Conservation (phyloP, 2,888 invertebrate genomes). For the Dioctria linearis region DNA sequence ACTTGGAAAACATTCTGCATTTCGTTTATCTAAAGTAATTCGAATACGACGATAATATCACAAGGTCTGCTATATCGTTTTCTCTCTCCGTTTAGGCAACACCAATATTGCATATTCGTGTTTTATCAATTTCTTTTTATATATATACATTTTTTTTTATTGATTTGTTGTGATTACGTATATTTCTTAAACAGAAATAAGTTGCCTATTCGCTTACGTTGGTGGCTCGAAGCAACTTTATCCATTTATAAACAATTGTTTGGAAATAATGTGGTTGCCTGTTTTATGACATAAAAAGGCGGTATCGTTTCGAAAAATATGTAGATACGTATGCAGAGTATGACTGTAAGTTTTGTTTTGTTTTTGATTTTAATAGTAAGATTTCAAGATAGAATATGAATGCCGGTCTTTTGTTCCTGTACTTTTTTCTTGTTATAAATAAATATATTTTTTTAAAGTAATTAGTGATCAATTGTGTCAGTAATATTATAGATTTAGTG, state of each 20-base stretch:
- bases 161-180: slow-evolving; percentile 47
- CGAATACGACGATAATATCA: neutral
- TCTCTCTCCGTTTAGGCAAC: neutral
- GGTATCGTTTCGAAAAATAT: too few relatives aligned
- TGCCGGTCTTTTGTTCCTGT: neutral
- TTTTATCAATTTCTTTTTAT: slow-evolving; percentile 48
- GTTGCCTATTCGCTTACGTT: slow-evolving; percentile 18
- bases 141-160: slow-evolving; percentile 3
- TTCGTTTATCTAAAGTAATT: neutral
- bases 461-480: too few relatives aligned
- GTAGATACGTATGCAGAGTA: neutral
- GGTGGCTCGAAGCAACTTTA: slow-evolving; percentile 11
- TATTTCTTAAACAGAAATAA: slow-evolving; percentile 38
- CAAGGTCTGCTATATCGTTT: neutral
- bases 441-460: neutral
- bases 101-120: slow-evolving; percentile 25
- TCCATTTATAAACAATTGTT: slow-evolving; percentile 39
- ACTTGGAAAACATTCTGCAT: neutral
- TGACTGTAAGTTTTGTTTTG: neutral
- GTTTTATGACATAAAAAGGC: neutral
- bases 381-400: too few relatives aligned
- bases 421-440: slow-evolving; percentile 1
- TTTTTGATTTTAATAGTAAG: neutral
- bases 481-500: too few relatives aligned
- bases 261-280: slow-evolving; percentile 6